Conservation (phyloP, 2,888 invertebrate species). For the Drosophila fulvimacula region DNA sequence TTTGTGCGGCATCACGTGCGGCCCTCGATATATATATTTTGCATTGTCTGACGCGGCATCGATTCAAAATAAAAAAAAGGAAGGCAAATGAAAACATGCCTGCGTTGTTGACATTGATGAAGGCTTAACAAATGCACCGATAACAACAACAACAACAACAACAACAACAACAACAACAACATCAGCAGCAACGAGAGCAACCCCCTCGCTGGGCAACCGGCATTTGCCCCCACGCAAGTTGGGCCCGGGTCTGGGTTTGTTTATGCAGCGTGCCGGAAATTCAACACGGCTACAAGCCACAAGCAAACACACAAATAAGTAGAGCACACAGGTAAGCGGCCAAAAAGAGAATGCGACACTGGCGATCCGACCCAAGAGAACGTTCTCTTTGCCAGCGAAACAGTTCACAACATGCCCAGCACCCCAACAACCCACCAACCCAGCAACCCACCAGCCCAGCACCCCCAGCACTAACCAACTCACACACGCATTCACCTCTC, state of each 20-base stretch:
- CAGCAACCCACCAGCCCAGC: background rate
- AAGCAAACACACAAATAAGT: slow-evolving; percentile 50
- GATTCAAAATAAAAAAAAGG: slow-evolving; percentile 6
- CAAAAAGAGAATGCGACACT: slow-evolving; percentile 23
- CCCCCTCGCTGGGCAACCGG: background rate
- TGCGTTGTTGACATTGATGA: slow-evolving; percentile 70
- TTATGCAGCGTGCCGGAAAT: slow-evolving; percentile 76
- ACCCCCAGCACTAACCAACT: background rate
- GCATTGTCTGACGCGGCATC: slow-evolving; percentile 42
- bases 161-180: background rate
- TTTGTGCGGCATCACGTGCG: slow-evolving; percentile 54
- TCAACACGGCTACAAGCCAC: slow-evolving; percentile 68
- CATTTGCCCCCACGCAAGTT: slow-evolving; percentile 12
- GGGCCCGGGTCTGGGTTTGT: slow-evolving; percentile 65
- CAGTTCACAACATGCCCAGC: background rate
- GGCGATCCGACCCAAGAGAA: slow-evolving; percentile 8
- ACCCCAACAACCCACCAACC: background rate
- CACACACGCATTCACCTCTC: slow-evolving; percentile 6
- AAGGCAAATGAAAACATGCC: slow-evolving; percentile 19
- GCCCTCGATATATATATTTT: slow-evolving; percentile 46
- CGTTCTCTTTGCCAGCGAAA: background rate
- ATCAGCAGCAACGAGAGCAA: background rate
- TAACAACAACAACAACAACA: slow-evolving; percentile 1
- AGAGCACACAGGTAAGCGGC: slow-evolving; percentile 1
- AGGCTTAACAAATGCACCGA: slow-evolving; percentile 45